Conservation (phyloP, 2,797 vertebrate genomes). For the Nyctalus aviator region DNA sequence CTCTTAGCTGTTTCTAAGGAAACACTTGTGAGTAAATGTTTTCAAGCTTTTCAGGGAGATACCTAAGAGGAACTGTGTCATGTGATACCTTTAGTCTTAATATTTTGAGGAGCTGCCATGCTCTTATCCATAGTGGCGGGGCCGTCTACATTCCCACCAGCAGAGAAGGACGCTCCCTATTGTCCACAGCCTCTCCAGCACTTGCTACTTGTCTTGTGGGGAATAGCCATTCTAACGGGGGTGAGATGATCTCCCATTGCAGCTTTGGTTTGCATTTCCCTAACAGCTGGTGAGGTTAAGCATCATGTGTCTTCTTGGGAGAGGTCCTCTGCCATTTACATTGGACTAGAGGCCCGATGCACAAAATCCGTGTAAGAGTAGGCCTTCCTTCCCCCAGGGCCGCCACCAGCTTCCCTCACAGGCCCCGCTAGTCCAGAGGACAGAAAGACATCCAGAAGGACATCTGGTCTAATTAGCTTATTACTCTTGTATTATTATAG, state of each 20-base stretch:
- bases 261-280: not conserved
- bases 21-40: not conserved
- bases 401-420: too few species aligned
- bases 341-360: not conserved
- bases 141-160: not conserved
- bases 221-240: not conserved
- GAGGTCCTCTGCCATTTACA: not conserved
- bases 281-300: not conserved
- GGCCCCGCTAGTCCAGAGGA: too few species aligned
- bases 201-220: not conserved
- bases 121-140: not conserved
- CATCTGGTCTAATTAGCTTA: too few species aligned
- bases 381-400: too few species aligned
- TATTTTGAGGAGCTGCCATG: not conserved
- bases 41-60: not conserved
- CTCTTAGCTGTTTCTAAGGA: not conserved
- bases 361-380: too few species aligned
- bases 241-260: not conserved
- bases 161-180: not conserved
- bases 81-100: not conserved
- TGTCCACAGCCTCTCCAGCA: not conserved
- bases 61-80: not conserved
- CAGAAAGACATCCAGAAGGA: too few species aligned
- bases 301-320: not conserved
- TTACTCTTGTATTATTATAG: too few species aligned